phyloP scores from a whole-genome alignment of 2,888 invertebrate genomes.

The Branchellion lobata region DNA sequence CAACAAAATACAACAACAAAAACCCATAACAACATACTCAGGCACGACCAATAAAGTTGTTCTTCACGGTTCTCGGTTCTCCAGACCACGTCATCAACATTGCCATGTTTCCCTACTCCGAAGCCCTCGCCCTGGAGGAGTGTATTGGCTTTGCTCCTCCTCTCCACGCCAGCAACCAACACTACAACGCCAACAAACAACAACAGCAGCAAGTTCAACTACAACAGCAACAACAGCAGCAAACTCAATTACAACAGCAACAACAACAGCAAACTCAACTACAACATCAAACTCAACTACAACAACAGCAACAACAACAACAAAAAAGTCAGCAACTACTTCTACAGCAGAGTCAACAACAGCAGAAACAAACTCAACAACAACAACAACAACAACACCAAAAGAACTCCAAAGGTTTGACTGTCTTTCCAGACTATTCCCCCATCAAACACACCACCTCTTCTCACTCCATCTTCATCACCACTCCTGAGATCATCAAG shows the following conservation, averaged over 20 bases:
- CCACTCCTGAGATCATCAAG: background rate
- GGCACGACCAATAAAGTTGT: constrained; percentile 8
- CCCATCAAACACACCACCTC: background rate
- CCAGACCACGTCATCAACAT: background rate
- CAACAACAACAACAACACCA: background rate
- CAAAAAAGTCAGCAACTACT: too few relatives aligned
- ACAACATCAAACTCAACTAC: too few relatives aligned
- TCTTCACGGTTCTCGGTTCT: background rate
- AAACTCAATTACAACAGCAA: background rate
- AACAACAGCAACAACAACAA: too few relatives aligned
- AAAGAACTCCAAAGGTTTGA: background rate
- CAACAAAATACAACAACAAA: too few relatives aligned
- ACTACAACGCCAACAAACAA: background rate
- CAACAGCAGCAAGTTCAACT: too few relatives aligned
- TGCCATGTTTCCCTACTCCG: background rate
- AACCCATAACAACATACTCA: too few relatives aligned
- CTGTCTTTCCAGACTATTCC: background rate
- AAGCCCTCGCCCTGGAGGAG: too few relatives aligned
- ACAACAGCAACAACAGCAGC: background rate
- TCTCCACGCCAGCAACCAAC: background rate
- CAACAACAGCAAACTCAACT: background rate
- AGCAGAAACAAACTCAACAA: background rate
- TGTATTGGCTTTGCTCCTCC: background rate
- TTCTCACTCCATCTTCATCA: background rate
- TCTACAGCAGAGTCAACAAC: background rate